Evolutionary conservation across 2,113 vertebrate genomes (phyloP).

Genomic region (Collichthys lucidus): DNA sequence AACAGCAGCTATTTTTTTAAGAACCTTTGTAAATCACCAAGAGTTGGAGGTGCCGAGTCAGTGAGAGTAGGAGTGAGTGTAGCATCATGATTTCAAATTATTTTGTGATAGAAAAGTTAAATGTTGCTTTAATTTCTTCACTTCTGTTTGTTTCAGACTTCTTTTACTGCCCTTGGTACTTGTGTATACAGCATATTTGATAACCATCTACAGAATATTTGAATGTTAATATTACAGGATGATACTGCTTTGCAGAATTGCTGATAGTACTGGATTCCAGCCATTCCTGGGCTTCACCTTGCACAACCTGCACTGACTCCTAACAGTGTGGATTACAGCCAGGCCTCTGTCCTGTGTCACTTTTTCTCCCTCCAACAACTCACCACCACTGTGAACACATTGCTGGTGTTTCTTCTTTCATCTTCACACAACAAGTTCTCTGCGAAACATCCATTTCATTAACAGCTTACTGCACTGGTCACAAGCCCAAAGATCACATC

Average conservation of each 20-base stretch:
- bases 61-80: too few relatives aligned
- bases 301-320: constrained; percentile 1
- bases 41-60: too few relatives aligned
- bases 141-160: too few relatives aligned
- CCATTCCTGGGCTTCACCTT: constrained; percentile 52
- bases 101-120: too few relatives aligned
- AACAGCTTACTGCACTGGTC: neutral
- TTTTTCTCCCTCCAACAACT: neutral
- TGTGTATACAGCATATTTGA: neutral
- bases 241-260: neutral
- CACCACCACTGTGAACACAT: neutral
- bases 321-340: neutral
- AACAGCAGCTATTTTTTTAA: too few relatives aligned
- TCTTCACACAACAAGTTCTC: neutral
- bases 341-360: neutral
- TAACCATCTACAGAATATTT: neutral
- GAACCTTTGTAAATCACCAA: too few relatives aligned
- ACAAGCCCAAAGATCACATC: neutral
- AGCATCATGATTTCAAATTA: too few relatives aligned
- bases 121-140: too few relatives aligned
- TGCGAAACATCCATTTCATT: neutral
- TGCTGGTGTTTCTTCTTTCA: neutral
- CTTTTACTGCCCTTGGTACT: neutral
- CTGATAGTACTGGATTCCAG: constrained; percentile 64
- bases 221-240: constrained; percentile 31